A percentile compares a stretch with the other conserved stretches of the same genome.
Evolutionary conservation across 2,888 invertebrate species (phyloP).

Genomic region (Rapana venosa): DNA sequence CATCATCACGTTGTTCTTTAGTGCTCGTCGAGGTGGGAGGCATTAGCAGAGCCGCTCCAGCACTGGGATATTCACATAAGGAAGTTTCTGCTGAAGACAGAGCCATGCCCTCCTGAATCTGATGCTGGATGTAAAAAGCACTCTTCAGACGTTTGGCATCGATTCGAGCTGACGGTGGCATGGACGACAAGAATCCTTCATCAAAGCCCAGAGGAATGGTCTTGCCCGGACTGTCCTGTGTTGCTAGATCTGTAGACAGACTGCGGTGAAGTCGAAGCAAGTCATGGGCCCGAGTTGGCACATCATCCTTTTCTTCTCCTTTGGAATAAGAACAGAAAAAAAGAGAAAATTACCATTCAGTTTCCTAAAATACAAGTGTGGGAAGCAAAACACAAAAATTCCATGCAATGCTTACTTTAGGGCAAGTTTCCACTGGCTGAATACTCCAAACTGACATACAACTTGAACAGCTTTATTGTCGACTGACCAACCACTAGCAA

Average conservation of each 20-base stretch:
- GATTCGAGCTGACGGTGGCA: constrained; percentile 21
- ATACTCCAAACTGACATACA: too few species aligned
- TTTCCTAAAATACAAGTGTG: too few species aligned
- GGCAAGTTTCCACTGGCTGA: too few species aligned
- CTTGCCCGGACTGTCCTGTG: background rate
- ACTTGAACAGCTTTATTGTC: too few species aligned
- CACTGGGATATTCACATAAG: background rate
- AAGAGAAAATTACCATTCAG: too few species aligned
- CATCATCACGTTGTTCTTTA: background rate
- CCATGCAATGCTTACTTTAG: too few species aligned
- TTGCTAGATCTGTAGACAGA: constrained; percentile 14
- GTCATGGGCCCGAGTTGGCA: constrained; percentile 24
- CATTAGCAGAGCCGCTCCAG: background rate
- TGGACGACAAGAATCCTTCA: constrained; percentile 31
- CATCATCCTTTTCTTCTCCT: constrained; percentile 24
- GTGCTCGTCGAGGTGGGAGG: background rate
- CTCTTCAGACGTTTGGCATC: background rate
- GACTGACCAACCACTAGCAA: too few species aligned
- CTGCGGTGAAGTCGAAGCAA: constrained; percentile 30
- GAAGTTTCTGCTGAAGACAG: background rate
- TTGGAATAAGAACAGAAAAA: background rate
- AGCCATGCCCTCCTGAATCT: constrained; percentile 38
- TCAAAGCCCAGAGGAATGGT: constrained; percentile 31
- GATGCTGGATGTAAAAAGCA: constrained; percentile 35
- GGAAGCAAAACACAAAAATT: too few species aligned